Evolutionary conservation across 1,140 invertebrate genomes (phyloP).

Genomic region (Leucophenga varia): DNA sequence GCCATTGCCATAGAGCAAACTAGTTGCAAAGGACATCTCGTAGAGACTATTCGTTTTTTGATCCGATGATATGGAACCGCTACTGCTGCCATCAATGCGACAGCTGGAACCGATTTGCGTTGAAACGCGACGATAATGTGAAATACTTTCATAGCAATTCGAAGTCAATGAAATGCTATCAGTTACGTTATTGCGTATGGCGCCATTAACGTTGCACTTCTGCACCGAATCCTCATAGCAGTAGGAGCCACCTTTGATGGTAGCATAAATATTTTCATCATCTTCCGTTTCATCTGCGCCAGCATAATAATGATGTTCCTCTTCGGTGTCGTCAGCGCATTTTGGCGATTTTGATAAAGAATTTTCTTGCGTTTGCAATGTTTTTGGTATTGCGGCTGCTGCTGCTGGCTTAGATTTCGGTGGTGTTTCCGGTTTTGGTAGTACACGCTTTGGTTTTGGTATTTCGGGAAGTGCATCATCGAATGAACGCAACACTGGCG

Average conservation of each 20-base stretch:
- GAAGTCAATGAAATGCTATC: conserved; percentile 56
- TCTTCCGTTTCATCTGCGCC: no score
- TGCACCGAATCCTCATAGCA: conserved; percentile 49
- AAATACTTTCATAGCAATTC: conserved; percentile 64
- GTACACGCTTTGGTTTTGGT: conserved; percentile 44
- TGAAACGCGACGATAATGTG: conserved; percentile 53
- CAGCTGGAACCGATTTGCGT: conserved; percentile 30
- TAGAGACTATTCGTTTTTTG: conserved; percentile 69
- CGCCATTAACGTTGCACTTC: conserved; percentile 9
- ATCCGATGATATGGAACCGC: conserved; percentile 62
- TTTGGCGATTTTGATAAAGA: neutral
- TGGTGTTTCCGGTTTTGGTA: conserved; percentile 31
- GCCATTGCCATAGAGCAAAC: conserved; percentile 58
- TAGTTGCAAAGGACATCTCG: conserved; percentile 50
- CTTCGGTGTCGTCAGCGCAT: conserved; percentile 1
- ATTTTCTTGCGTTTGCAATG: neutral
- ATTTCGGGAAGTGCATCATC: conserved; percentile 43
- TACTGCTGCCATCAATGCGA: conserved; percentile 57
- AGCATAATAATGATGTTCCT: conserved; percentile 22
- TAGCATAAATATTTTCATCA: conserved; percentile 64
- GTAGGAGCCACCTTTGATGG: conserved; percentile 58
- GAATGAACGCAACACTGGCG: conserved; percentile 39
- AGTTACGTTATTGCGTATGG: conserved; percentile 14
- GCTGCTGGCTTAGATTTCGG: conserved; percentile 23
- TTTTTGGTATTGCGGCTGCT: conserved; percentile 28